Conservation (phyloP, 2,888 invertebrate species). For the Acronicta leporina region DNA sequence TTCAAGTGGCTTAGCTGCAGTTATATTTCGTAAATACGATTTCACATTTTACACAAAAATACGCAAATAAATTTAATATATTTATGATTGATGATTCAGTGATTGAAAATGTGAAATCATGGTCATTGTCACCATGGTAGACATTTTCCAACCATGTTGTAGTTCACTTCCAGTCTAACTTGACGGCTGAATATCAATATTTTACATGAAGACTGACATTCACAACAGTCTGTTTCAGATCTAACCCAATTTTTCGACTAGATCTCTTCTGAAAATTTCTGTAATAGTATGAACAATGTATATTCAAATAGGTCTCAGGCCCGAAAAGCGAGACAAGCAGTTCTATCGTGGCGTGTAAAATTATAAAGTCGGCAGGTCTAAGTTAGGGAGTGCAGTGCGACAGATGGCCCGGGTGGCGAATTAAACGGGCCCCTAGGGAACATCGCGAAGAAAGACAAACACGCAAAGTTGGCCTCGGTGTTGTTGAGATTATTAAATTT, state of each 20-base stretch:
- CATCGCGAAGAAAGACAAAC: constrained; percentile 73
- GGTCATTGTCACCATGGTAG: too few relatives aligned
- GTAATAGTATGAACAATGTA: constrained; percentile 34
- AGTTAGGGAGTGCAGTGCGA: constrained; percentile 69
- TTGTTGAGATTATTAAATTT: constrained; percentile 78
- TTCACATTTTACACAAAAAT: background rate
- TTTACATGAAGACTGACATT: too few relatives aligned
- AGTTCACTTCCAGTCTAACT: too few relatives aligned
- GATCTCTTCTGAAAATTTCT: too few relatives aligned
- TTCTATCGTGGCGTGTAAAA: constrained; percentile 61
- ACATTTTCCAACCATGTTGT: too few relatives aligned
- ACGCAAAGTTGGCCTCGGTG: constrained; percentile 70
- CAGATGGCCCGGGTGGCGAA: constrained; percentile 74
- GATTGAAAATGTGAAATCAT: too few relatives aligned
- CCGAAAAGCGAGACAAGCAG: constrained; percentile 54
- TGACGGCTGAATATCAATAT: too few relatives aligned
- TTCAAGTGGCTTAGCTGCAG: background rate
- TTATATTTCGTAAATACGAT: background rate
- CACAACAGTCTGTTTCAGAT: too few relatives aligned
- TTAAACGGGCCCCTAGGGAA: constrained; percentile 57
- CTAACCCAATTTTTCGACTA: too few relatives aligned
- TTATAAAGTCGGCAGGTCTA: constrained; percentile 74
- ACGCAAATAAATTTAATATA: too few relatives aligned
- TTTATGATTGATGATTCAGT: too few relatives aligned
- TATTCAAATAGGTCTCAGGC: constrained; percentile 50